Base-by-base conservation (phyloP, 2,113 vertebrate species). In the Hyaena hyaena region DNA sequence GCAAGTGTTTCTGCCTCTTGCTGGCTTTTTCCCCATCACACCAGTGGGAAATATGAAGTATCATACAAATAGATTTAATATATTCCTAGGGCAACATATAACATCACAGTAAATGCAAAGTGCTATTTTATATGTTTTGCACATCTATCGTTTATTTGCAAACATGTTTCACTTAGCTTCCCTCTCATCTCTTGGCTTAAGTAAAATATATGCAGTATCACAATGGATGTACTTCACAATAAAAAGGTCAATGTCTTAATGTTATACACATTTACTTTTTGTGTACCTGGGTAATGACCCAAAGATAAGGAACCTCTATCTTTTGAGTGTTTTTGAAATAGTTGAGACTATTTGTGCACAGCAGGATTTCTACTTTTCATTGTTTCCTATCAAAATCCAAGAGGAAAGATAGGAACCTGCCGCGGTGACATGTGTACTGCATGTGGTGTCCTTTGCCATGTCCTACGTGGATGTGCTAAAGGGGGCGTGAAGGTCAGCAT, bases 211-310 rank as follows among this genome's bases (percentile, higher is more conserved):
- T 3, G 45, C 7, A 65, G 17, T 39, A 39, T 39, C 14, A 58
- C n/a, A 61, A 23, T 45, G 66, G 61, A 45, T 53, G 10, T 1
- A 48, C 43, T 24, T 88, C 68, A 95, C 23, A 79, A 16, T 48
- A 86, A 94, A 35, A 11, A 89, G 39, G 55, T 92, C 48, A 82
- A 19, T 58, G 39, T 39, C n/a, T 73, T 33, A 45, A 58, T 28
- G 16, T 35, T 58, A 28, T 63, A 45, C 93, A 74, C 73, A 86
- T 77, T 96, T 61, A 88, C 35, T 96, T 88, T 68, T 90, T 43
- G 79, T 17, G 55, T n/a, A 48, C 58, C 39, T 73, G 63, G 53
- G 39, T 48, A 68, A 82, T 53, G 69, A 86, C 28, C 71, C 93
- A 88, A 82, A 94, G 53, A 45, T 53, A 58, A 93, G 16, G 39